A percentile compares a stretch with the other conserved stretches of the same genome.
Evolutionary conservation across 2,113 vertebrate genomes (phyloP).

Genomic region (Atherinomorus stipes): DNA sequence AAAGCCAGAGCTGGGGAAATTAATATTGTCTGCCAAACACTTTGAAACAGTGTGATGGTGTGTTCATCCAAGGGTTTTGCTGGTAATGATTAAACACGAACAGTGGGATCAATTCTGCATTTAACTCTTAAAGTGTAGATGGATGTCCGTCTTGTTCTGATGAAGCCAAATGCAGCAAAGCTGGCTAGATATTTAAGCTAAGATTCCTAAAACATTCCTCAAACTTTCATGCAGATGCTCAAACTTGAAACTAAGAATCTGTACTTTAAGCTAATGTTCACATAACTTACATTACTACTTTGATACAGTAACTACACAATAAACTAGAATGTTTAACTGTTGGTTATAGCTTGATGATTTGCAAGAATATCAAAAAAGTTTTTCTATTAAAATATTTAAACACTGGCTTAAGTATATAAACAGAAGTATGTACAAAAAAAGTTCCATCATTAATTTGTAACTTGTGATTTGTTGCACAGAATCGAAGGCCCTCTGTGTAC

Average conservation of each 20-base stretch:
- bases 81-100: too few species aligned
- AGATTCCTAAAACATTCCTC: not conserved
- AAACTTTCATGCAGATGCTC: not conserved
- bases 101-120: not conserved
- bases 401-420: not conserved
- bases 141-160: not conserved
- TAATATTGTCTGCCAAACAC: not conserved
- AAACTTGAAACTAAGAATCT: not conserved
- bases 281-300: not conserved
- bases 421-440: not conserved
- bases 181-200: not conserved
- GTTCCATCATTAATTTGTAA: not conserved
- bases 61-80: too few species aligned
- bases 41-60: not conserved
- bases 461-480: slow-evolving; percentile 79
- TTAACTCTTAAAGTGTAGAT: not conserved
- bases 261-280: not conserved
- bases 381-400: not conserved
- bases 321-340: too few species aligned
- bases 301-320: not conserved
- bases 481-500: slow-evolving; percentile 95
- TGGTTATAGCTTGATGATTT: too few species aligned
- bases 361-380: not conserved
- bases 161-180: not conserved
- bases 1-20: too few species aligned